These are phyloP conservation scores for Linnaemya vulpina DNA, from an alignment of 2,888 invertebrate genomes.

Conservation along the genomic window DNA sequence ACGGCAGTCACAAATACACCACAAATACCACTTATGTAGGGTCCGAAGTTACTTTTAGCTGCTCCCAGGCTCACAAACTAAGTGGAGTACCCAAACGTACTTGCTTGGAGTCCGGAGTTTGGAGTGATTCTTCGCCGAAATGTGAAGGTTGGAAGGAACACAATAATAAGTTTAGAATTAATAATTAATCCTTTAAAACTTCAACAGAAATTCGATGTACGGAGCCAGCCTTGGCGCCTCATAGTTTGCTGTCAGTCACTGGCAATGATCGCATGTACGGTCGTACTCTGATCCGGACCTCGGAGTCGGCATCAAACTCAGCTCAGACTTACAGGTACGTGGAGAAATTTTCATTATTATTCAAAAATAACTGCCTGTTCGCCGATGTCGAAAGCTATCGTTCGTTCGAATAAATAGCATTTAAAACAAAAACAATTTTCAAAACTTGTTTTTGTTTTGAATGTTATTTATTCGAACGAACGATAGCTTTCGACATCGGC, in stretches of 20 bases:
- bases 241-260: conserved; percentile 93
- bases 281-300: conserved; percentile 90
- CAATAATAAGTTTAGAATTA: background rate
- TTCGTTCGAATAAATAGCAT: too few relatives aligned
- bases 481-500: too few relatives aligned
- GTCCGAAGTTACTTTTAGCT: conserved; percentile 91
- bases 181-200: background rate
- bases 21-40: conserved; percentile 92
- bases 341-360: background rate
- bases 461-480: too few relatives aligned
- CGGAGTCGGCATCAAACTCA: conserved; percentile 86
- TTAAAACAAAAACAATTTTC: too few relatives aligned
- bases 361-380: too few relatives aligned
- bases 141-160: conserved; percentile 86
- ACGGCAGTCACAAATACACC: conserved; percentile 89
- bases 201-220: conserved; percentile 92
- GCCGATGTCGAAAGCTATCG: too few relatives aligned
- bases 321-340: conserved; percentile 89
- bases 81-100: conserved; percentile 88
- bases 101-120: conserved; percentile 90
- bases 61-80: conserved; percentile 90
- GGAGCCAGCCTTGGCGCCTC: conserved; percentile 91
- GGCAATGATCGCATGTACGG: conserved; percentile 96
- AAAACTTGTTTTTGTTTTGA: too few relatives aligned
- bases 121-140: conserved; percentile 93